Conservation (phyloP, 2,888 invertebrate genomes). For the Drosophila atroscutellata region DNA sequence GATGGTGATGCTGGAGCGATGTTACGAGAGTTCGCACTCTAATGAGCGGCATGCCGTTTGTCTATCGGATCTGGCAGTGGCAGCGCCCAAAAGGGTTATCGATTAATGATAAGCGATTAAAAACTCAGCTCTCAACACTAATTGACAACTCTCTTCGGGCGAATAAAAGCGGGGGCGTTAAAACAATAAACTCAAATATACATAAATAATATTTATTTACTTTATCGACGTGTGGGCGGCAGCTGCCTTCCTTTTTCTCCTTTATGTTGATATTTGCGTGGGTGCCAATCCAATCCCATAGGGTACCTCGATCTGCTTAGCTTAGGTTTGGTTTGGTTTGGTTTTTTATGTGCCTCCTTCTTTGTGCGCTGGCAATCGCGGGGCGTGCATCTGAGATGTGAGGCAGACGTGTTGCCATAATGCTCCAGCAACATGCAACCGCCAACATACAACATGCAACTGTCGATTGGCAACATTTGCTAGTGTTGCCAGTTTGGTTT, state of each 20-base stretch:
- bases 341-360: constrained; percentile 7
- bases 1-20: constrained; percentile 20
- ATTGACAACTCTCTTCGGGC: constrained; percentile 39
- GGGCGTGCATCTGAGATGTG: constrained; percentile 69
- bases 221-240: constrained; percentile 48
- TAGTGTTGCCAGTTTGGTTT: constrained; percentile 43
- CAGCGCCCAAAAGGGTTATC: constrained; percentile 57
- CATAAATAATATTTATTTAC: constrained; percentile 69
- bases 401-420: constrained; percentile 66
- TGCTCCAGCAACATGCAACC: constrained; percentile 53
- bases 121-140: constrained; percentile 31
- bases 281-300: constrained; percentile 19
- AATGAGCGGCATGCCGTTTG: constrained; percentile 58
- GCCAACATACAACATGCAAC: constrained; percentile 40
- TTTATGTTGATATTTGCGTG: constrained; percentile 30
- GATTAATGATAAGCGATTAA: constrained; percentile 45
- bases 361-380: constrained; percentile 54
- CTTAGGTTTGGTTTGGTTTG: neutral
- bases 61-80: constrained; percentile 6
- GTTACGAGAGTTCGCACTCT: constrained; percentile 51
- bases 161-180: constrained; percentile 29
- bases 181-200: constrained; percentile 51
- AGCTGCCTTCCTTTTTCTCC: constrained; percentile 4
- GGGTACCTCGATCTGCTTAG: constrained; percentile 1
- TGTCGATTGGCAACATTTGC: constrained; percentile 49